Evolutionary conservation across 1,140 invertebrate genomes (phyloP), one percentile per base, ranked within the genome.

Genomic region (Rhopalosiphum maidis): DNA sequence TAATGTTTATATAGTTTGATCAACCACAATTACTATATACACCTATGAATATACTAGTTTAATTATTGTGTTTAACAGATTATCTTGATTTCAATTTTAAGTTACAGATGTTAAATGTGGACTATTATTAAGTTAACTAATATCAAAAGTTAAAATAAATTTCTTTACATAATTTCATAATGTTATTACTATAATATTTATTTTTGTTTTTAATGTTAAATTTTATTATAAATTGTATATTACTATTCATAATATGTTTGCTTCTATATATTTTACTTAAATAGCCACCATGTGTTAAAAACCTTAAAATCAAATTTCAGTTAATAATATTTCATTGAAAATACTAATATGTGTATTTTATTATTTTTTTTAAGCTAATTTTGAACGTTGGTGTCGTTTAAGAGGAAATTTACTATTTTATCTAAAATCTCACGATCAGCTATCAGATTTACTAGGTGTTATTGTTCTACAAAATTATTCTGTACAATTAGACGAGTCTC

Each of bases 361-460:
- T 41, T 94, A 94, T 94, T 94, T 93, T 95, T 95, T 95, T 95
- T 91, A 95, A 99, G 98, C 97, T 94, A 97, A 96, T 95, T 96
- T 97, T 94, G 97, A 98, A 95, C 96, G 98, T 95, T 99, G 98
- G 97, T 99, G 98, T 96, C 96, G 98, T 93, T 96, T 99, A 37
- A 96, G 98, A 94, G 98, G 98, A 92, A 99, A 99, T 96, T 95
- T 99, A 8, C 95, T 99, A 89, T 99, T 99, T 96, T 99, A 99
- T 95, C 97, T 99, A 95, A 99, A 99, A 95, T 97, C 97, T 48
- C 96, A 97, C 94, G 98, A 99, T 95, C 97, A 97, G 95, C 98
- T 97, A 96, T 98, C 98, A 21, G 97, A 98, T 94, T 98, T 98
- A 1, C 95, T 97, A 83, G 98, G 98, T 11, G 97, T 99, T 3